Conservation (phyloP, 2,797 vertebrate genomes). For the Pogonophryne albipinna region DNA sequence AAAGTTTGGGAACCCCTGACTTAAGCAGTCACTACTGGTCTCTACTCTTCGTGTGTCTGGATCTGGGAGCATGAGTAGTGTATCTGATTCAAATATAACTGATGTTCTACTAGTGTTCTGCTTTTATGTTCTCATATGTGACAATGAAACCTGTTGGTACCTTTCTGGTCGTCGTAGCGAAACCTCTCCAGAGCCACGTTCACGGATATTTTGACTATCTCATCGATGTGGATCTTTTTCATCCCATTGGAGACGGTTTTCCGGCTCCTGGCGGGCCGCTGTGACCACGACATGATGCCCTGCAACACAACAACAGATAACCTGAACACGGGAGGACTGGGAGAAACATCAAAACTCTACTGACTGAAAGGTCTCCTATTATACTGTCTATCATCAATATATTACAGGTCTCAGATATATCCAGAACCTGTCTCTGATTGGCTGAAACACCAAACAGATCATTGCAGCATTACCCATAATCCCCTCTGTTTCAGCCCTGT, state of each 20-base stretch:
- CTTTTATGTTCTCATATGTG: neutral
- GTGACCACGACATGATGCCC: slow-evolving; percentile 73
- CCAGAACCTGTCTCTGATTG: too few species aligned
- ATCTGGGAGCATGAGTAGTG: too few species aligned
- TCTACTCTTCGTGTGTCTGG: too few species aligned
- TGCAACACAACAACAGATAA: slow-evolving; percentile 44
- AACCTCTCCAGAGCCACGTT: slow-evolving; percentile 91
- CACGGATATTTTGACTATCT: slow-evolving; percentile 92
- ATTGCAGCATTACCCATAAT: too few species aligned
- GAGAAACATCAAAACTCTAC: too few species aligned
- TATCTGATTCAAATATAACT: neutral
- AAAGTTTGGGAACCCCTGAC: too few species aligned
- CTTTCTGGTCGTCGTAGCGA: slow-evolving; percentile 89
- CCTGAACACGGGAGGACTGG: neutral
- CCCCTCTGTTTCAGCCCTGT: too few species aligned
- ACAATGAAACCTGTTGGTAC: slow-evolving; percentile 67
- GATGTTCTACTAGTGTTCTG: neutral
- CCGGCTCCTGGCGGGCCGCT: slow-evolving; percentile 30
- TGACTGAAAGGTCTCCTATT: too few species aligned
- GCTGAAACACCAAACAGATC: too few species aligned
- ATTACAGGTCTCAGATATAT: too few species aligned
- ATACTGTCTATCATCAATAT: too few species aligned
- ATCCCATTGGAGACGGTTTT: slow-evolving; percentile 73
- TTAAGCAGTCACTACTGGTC: too few species aligned
- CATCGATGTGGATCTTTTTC: slow-evolving; percentile 89